Evolutionary conservation across 2,888 invertebrate species (phyloP), one percentile per base, ranked within the genome.

Genomic region (Pristionchus japonicus): DNA sequence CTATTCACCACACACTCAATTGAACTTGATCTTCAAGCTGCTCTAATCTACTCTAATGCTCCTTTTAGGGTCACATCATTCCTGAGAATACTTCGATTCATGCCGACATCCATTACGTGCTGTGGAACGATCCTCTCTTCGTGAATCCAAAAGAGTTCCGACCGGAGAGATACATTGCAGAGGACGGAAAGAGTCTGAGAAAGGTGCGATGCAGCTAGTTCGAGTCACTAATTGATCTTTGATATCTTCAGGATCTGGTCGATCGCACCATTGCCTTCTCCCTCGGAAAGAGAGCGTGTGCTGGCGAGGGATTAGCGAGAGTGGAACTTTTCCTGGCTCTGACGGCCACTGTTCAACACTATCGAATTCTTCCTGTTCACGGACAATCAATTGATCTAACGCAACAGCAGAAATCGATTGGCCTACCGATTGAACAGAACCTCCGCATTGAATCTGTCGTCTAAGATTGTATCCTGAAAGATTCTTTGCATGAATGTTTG

Each of bases 191-290:
- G 70, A 70, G 17, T 31, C 17, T 70, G 34, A 31, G 37, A 70
- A 70, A 70, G 70, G 70, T 70, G 2, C 3, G 61, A n/a, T 4
- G 52, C n/a, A 49, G 7, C 15, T 15, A 49, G 15, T 15, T 7
- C 49, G 7, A 49, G 49, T 49, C 49, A 15, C 7, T 49, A 7
- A 49, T 49, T 49, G 7, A 13, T 49, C 15, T 49, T 49, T 49
- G 11, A 2, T n/a, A 11, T 64, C 27, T 27, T 27, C 0, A 70
- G 70, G 70, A 70, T 17, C 70, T 70, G n/a, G 70, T 70, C 6
- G 70, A 70, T 70, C 70, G 31, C 37, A 70, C 70, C 0, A 70
- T 70, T 34, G 34, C 70, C 70, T 70, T 70, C 70, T 70, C 70
- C 20, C 37, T 70, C 3, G 70, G 70, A 3, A 70, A 70, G 20